Evolutionary conservation across 2,888 invertebrate genomes (phyloP).

Genomic region (Phalera bucephala): DNA sequence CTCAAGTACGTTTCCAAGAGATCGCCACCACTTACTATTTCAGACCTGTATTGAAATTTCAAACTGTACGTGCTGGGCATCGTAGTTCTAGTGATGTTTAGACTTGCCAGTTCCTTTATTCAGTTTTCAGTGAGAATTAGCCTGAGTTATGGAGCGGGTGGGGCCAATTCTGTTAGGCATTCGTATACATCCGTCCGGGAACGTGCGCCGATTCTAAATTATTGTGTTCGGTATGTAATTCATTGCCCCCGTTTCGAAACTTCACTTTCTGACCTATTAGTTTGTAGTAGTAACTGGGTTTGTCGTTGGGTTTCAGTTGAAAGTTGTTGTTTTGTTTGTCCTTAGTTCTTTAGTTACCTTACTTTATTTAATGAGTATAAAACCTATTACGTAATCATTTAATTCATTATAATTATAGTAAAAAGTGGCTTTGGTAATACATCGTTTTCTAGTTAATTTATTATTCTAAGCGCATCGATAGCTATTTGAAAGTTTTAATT

Average conservation of each 20-base stretch:
- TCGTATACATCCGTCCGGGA: slow-evolving; percentile 71
- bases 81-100: slow-evolving; percentile 47
- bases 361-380: too few relatives aligned
- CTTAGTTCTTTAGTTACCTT: too few relatives aligned
- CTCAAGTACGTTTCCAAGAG: slow-evolving; percentile 15
- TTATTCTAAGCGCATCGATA: too few relatives aligned
- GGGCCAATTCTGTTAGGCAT: slow-evolving; percentile 58
- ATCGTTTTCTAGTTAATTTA: too few relatives aligned
- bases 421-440: too few relatives aligned
- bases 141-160: slow-evolving; percentile 60
- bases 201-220: slow-evolving; percentile 62
- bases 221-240: slow-evolving; percentile 48
- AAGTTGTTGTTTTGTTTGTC: neutral
- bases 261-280: slow-evolving; percentile 2
- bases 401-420: too few relatives aligned
- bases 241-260: slow-evolving; percentile 6
- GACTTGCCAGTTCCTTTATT: slow-evolving; percentile 60
- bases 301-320: too few relatives aligned
- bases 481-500: too few relatives aligned
- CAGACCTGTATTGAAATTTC: slow-evolving; percentile 26
- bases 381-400: too few relatives aligned
- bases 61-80: slow-evolving; percentile 24
- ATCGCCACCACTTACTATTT: slow-evolving; percentile 34
- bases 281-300: neutral
- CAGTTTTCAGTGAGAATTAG: slow-evolving; percentile 59